Conservation (phyloP, 2,113 vertebrate species). For the Eclectus roratus region DNA sequence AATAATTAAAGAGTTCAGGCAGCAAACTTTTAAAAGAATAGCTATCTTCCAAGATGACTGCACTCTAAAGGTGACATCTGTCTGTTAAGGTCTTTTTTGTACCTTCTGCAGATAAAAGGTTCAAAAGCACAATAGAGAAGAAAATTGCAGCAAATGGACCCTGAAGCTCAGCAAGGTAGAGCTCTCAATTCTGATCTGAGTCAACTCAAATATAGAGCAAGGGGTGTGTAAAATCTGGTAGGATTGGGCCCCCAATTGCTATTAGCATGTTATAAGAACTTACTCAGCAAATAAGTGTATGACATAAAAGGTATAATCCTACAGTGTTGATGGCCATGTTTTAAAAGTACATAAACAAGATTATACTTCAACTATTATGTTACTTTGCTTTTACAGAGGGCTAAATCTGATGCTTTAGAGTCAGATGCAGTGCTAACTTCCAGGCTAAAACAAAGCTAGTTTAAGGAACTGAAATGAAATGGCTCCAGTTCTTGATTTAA, state of each 20-base stretch:
- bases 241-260: neutral
- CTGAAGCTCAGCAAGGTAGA: neutral
- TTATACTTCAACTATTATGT: conserved; percentile 22
- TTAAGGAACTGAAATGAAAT: conserved; percentile 50
- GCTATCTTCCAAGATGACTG: neutral
- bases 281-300: neutral
- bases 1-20: neutral
- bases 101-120: conserved; percentile 7
- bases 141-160: conserved; percentile 25
- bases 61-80: conserved; percentile 3
- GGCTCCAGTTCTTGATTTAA: conserved; percentile 60
- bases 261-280: neutral
- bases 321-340: neutral
- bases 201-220: neutral
- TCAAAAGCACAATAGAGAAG: conserved; percentile 4
- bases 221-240: neutral
- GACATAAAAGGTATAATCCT: conserved; percentile 15
- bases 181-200: conserved; percentile 3
- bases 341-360: conserved; percentile 31
- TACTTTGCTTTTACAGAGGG: conserved; percentile 22
- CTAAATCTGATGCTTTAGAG: conserved; percentile 37
- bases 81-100: neutral
- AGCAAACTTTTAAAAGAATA: neutral
- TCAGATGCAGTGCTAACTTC: conserved; percentile 34
- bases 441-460: conserved; percentile 42